phyloP scores from a whole-genome alignment of 2,113 vertebrate species.

The Parus major region DNA sequence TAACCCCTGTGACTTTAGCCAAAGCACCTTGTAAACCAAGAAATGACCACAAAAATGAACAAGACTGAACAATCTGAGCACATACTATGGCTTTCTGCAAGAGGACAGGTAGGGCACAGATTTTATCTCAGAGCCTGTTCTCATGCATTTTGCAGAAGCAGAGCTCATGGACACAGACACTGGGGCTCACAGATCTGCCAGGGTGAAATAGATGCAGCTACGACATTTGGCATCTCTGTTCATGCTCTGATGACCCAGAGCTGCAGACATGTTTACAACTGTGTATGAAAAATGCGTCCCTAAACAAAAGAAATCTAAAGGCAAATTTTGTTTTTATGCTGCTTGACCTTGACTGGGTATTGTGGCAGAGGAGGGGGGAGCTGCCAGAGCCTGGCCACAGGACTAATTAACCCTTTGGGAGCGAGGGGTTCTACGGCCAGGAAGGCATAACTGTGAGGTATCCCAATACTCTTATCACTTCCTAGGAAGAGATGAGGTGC shows the following conservation, averaged over 20 bases:
- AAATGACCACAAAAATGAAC: not conserved
- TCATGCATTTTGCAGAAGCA: not conserved
- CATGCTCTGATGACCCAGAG: not conserved
- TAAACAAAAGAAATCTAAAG: not conserved
- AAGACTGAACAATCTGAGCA: not conserved
- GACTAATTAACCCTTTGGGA: not conserved
- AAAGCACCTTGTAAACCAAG: conserved; percentile 7
- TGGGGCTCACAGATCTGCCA: not conserved
- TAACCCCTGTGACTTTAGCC: conserved; percentile 40
- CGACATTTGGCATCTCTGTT: not conserved
- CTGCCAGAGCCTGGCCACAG: not conserved
- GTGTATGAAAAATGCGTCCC: not conserved
- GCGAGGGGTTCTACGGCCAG: not conserved
- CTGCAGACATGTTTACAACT: not conserved
- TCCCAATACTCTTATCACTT: not conserved
- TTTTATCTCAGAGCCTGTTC: not conserved
- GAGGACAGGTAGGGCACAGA: not conserved
- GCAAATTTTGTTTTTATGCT: not conserved
- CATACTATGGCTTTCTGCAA: not conserved
- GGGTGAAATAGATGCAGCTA: not conserved
- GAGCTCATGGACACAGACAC: not conserved
- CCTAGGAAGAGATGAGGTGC: not conserved
- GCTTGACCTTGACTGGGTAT: conserved; percentile 47
- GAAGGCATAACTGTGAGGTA: not conserved
- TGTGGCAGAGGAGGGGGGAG: not conserved